A percentile compares a stretch with the other conserved stretches of the same genome.
Conservation (phyloP, 2,888 invertebrate genomes). For the Meteorus colon region DNA sequence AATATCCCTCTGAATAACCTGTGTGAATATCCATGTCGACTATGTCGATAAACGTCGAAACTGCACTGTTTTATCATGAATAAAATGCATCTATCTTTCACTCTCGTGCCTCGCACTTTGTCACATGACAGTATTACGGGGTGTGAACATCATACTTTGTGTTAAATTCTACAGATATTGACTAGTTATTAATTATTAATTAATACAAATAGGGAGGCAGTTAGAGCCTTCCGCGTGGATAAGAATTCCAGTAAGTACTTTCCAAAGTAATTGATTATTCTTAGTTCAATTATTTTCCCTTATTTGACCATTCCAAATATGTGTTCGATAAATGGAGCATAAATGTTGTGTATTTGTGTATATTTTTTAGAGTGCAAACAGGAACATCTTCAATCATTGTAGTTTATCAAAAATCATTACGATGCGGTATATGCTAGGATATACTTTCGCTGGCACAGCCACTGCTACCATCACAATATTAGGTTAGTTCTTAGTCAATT, state of each 20-base stretch:
- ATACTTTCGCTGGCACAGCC: constrained; percentile 69
- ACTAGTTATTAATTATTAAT: constrained; percentile 29
- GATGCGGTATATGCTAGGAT: constrained; percentile 70
- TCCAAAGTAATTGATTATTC: neutral
- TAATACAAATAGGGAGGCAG: neutral
- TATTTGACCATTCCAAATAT: neutral
- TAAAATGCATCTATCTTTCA: neutral
- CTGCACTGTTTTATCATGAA: neutral
- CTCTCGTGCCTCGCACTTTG: constrained; percentile 41
- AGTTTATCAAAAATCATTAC: constrained; percentile 33
- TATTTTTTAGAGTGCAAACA: neutral
- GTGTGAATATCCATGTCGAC: neutral
- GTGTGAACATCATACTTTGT: constrained; percentile 57
- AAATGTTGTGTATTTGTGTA: neutral
- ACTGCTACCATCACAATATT: constrained; percentile 68
- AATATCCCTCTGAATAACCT: neutral
- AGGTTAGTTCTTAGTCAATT: constrained; percentile 61
- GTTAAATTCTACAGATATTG: constrained; percentile 47
- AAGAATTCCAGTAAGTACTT: neutral
- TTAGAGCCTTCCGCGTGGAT: neutral
- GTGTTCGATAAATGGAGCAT: neutral
- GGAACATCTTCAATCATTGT: neutral
- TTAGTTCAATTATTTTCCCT: neutral
- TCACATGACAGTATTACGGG: constrained; percentile 68
- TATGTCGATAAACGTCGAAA: neutral